Conservation (phyloP, 2,113 vertebrate species). For the Prionailurus viverrinus region DNA sequence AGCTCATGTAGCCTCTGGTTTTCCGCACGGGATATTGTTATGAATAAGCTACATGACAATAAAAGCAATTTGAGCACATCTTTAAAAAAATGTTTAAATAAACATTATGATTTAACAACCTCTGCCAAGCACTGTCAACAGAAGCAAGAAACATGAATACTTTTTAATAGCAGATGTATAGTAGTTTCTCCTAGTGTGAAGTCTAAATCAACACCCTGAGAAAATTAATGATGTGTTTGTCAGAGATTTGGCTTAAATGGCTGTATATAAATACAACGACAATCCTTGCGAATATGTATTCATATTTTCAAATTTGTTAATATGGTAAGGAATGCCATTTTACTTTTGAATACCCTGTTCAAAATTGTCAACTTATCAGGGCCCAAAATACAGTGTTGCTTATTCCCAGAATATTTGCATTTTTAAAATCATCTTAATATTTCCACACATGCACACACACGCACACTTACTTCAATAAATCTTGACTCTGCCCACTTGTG, state of each 20-base stretch:
- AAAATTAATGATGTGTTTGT: conserved; percentile 13
- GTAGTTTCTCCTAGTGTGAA: neutral
- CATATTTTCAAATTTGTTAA: neutral
- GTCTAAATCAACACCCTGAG: conserved; percentile 34
- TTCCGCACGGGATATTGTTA: conserved; percentile 6
- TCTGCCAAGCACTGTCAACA: conserved; percentile 55
- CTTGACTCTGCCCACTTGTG: neutral
- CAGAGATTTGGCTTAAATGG: neutral
- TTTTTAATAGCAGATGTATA: conserved; percentile 57
- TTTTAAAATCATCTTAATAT: neutral
- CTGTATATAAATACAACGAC: neutral
- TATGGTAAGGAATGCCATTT: neutral
- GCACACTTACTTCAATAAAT: neutral
- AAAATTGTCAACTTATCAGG: neutral
- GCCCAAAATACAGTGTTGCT: neutral
- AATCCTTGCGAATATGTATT: neutral
- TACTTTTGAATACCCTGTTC: neutral
- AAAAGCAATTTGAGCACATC: conserved; percentile 38
- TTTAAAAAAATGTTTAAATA: conserved; percentile 60
- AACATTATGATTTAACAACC: conserved; percentile 60
- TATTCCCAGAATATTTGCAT: neutral
- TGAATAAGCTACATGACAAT: neutral
- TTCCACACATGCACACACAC: neutral
- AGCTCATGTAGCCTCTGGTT: neutral
- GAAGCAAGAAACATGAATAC: conserved; percentile 22